phyloP scores from a whole-genome alignment of 2,888 invertebrate species.

The Calameuta idolon region DNA sequence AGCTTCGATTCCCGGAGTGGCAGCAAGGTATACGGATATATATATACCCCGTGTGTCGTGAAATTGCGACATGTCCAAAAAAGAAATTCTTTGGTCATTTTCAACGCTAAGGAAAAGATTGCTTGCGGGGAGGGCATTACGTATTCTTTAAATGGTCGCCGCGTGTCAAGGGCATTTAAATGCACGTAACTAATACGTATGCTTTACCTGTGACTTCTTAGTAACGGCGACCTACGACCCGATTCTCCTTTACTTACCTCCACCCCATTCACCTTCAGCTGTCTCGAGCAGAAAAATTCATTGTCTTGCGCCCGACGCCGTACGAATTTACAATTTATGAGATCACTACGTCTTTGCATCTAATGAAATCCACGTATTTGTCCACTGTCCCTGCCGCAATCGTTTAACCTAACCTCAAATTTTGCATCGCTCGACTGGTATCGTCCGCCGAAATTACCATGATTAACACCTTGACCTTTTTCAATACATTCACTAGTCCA shows the following conservation, averaged over 20 bases:
- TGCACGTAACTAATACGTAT: background rate
- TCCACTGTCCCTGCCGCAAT: background rate
- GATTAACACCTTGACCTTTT: background rate
- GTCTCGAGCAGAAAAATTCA: background rate
- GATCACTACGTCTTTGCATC: constrained; percentile 7
- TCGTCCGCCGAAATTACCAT: background rate
- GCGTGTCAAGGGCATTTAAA: constrained; percentile 1
- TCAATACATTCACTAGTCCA: background rate
- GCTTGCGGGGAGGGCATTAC: background rate
- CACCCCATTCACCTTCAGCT: background rate
- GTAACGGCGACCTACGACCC: background rate
- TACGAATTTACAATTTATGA: constrained; percentile 44
- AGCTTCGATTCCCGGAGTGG: background rate
- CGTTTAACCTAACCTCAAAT: background rate
- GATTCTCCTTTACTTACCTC: background rate
- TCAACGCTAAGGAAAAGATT: background rate
- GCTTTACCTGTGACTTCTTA: background rate
- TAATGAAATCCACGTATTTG: background rate
- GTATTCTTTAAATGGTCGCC: background rate
- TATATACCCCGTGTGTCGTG: background rate
- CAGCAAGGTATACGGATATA: background rate
- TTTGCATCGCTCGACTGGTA: background rate
- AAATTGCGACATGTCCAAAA: background rate
- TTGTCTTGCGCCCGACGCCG: background rate
- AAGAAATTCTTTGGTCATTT: background rate